Evolutionary conservation across 2,888 invertebrate genomes (phyloP), one percentile per base, ranked within the genome.

Genomic region (Sycophila texana): DNA sequence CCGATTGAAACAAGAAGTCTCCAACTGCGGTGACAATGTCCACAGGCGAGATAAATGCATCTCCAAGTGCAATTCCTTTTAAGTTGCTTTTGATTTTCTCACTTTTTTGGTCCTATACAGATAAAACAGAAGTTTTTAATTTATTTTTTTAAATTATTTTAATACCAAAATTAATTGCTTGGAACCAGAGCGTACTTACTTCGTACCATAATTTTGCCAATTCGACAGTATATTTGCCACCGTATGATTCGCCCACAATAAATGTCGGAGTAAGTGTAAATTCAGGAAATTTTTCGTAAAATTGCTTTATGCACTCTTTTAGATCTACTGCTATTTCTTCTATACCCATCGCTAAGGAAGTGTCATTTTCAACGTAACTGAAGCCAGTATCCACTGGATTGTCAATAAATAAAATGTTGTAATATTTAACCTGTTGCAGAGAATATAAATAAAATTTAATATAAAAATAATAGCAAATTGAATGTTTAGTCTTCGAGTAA

Each of bases 171-270:
- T 51, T n/a, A 3, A 2, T 51, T 51, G 14, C 16, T 51, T 51
- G 4, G 16, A 12, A 57, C n/a, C n/a, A n/a, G n/a, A n/a, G n/a
- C n/a, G 26, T 16, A 60, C 72, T 83, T 87, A 94, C 94, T 89
- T 92, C 91, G 75, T 91, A 87, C 88, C 94, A 92, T n/a, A 83
- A 65, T 14, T 91, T 88, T 12, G 95, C 96, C 89, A 97, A 97
- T 85, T 96, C 96, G 0, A 95, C 94, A 0, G 96, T 95, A 96
- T 97, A 97, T 91, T 98, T 98, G 1, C 97, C 97, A 26, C 98
- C 98, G 89, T 98, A 98, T 0, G 97, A 97, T 90, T 98, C 97
- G 20, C 95, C 95, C 86, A 96, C 95, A 81, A 98, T 96, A 87
- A 97, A 97, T 55, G 96, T 91, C 0, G 96, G 95, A 0, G 95